A percentile compares a stretch with the other conserved stretches of the same genome.
Evolutionary conservation across 2,797 vertebrate genomes (phyloP).

Genomic region (Threskiornis aethiopicus): DNA sequence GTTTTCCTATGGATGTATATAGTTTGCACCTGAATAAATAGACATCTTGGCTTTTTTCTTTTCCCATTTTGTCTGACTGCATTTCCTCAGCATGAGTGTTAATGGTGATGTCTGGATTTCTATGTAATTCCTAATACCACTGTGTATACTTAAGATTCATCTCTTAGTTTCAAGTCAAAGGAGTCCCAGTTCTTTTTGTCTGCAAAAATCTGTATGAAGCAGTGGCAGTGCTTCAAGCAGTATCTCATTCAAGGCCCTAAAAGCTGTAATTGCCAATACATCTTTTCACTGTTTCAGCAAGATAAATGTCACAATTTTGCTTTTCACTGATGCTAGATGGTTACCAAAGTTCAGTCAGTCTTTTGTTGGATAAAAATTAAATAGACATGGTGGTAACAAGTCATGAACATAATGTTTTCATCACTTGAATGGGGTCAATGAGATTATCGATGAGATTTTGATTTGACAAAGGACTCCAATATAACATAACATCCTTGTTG

Average conservation of each 20-base stretch:
- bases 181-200: not conserved
- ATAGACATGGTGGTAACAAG: not conserved
- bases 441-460: not conserved
- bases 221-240: not conserved
- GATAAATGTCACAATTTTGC: not conserved
- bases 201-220: not conserved
- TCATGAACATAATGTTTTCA: not conserved
- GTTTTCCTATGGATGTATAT: not conserved
- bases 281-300: not conserved
- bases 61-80: not conserved
- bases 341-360: not conserved
- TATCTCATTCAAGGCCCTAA: not conserved
- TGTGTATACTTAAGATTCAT: not conserved
- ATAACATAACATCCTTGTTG: not conserved
- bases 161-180: not conserved
- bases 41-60: not conserved
- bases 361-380: not conserved
- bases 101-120: not conserved
- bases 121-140: not conserved
- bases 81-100: not conserved
- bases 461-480: not conserved
- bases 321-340: not conserved
- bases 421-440: not conserved
- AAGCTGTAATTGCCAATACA: not conserved
- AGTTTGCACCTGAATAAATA: rapidly evolving